A percentile compares a stretch with the other conserved stretches of the same genome.
Conservation (phyloP, 1,140 invertebrate species). For the Aphaenogaster ashmeadi region DNA sequence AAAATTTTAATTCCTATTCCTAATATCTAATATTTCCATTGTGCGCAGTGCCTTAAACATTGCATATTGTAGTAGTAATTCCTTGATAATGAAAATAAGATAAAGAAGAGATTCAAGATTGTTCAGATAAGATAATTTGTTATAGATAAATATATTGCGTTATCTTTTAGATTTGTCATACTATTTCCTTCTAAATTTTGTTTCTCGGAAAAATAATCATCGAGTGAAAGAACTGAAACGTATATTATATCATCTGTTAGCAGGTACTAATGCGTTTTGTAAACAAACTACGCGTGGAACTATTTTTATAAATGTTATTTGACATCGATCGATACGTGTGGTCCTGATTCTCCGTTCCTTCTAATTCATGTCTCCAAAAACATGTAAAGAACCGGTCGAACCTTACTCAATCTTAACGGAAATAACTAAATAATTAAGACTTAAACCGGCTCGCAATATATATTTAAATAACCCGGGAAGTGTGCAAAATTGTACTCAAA, state of each 20-base stretch:
- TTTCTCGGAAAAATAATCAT: constrained; percentile 15
- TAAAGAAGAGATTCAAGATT: not conserved
- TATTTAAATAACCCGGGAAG: not conserved
- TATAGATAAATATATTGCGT: not conserved
- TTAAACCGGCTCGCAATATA: not conserved
- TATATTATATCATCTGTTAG: not conserved
- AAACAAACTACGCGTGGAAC: not conserved
- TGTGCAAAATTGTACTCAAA: not conserved
- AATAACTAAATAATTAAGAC: not conserved
- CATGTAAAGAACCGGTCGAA: not conserved
- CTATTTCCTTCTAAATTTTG: not conserved
- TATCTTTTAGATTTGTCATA: not conserved
- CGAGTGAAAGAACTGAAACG: not conserved
- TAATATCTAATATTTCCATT: too few species aligned
- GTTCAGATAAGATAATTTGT: not conserved
- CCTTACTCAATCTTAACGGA: not conserved
- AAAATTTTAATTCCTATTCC: too few species aligned
- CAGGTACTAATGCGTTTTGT: not conserved
- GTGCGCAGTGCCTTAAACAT: not conserved
- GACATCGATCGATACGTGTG: not conserved
- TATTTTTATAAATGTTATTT: not conserved
- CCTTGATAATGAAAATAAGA: not conserved
- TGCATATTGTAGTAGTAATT: not conserved
- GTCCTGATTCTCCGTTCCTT: not conserved
- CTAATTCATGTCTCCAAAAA: not conserved